A percentile compares a stretch with the other conserved stretches of the same genome.
Conservation (phyloP, 1,140 invertebrate genomes). For the Lordiphosa clarofinis region DNA sequence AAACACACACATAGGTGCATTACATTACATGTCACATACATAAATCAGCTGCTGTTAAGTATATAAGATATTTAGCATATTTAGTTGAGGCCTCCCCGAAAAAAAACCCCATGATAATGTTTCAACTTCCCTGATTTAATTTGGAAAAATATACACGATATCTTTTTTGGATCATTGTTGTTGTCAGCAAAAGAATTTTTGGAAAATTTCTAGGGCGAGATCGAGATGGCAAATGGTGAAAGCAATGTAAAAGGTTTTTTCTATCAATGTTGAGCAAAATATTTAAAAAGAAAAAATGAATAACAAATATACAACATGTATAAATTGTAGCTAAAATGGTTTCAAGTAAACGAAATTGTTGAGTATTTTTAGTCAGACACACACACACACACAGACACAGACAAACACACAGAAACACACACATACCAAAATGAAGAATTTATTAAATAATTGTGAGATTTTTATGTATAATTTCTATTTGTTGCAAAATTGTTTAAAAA, state of each 20-base stretch:
- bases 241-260: slow-evolving; percentile 48
- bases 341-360: slow-evolving; percentile 75
- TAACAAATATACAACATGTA: slow-evolving; percentile 42
- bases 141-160: slow-evolving; percentile 17
- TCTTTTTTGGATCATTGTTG: slow-evolving; percentile 55
- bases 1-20: slow-evolving; percentile 56
- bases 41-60: slow-evolving; percentile 4
- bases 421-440: slow-evolving; percentile 9
- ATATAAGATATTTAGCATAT: slow-evolving; percentile 19
- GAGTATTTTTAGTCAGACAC: slow-evolving; percentile 74
- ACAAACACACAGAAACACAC: slow-evolving; percentile 19
- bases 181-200: slow-evolving; percentile 60
- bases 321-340: slow-evolving; percentile 77
- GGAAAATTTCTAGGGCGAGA: slow-evolving; percentile 44
- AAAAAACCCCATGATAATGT: slow-evolving; percentile 2
- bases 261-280: slow-evolving; percentile 43
- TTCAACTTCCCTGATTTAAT: slow-evolving; percentile 2
- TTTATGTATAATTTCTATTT: background rate
- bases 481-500: slow-evolving; percentile 9
- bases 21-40: slow-evolving; percentile 24
- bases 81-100: slow-evolving; percentile 19
- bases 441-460: slow-evolving; percentile 5
- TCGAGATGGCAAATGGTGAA: slow-evolving; percentile 67
- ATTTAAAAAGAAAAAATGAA: slow-evolving; percentile 16
- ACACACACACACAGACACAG: slow-evolving; percentile 5